These are phyloP conservation scores for Microtus richardsoni DNA, from an alignment of 2,113 vertebrate species.

Conservation along the genomic window DNA sequence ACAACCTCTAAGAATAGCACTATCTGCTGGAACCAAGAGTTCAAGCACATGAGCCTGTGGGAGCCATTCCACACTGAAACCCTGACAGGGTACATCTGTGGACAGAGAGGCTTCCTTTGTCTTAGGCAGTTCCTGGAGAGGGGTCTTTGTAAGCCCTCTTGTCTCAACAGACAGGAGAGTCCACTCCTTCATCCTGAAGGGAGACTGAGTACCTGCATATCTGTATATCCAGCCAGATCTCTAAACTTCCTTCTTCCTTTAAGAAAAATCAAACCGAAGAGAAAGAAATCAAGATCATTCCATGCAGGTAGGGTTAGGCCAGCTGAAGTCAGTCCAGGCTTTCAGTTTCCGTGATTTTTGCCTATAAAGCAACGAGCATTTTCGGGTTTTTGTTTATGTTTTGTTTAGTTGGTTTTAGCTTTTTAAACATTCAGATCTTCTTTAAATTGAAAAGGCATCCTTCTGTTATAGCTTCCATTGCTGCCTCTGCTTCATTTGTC, in stretches of 20 bases:
- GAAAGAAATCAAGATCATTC: background rate
- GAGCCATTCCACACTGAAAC: background rate
- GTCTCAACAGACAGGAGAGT: background rate
- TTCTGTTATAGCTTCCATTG: background rate
- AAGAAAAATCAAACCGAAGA: conserved; percentile 19
- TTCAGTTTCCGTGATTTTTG: background rate
- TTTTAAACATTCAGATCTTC: background rate
- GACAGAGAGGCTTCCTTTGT: background rate
- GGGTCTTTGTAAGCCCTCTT: background rate
- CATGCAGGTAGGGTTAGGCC: background rate
- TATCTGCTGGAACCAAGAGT: background rate
- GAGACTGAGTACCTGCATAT: accelerated
- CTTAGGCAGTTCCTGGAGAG: background rate
- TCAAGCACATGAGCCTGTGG: background rate
- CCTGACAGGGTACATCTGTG: too few species aligned
- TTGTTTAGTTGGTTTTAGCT: background rate
- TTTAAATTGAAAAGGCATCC: background rate
- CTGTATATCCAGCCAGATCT: background rate
- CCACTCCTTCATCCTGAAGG: background rate
- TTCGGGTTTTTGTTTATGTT: background rate
- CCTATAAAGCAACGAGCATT: background rate
- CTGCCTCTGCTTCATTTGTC: background rate
- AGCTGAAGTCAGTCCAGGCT: background rate
- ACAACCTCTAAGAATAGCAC: background rate
- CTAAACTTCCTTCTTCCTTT: background rate